Base-by-base conservation (phyloP, 2,888 invertebrate species). In the Agrochola lychnidis region DNA sequence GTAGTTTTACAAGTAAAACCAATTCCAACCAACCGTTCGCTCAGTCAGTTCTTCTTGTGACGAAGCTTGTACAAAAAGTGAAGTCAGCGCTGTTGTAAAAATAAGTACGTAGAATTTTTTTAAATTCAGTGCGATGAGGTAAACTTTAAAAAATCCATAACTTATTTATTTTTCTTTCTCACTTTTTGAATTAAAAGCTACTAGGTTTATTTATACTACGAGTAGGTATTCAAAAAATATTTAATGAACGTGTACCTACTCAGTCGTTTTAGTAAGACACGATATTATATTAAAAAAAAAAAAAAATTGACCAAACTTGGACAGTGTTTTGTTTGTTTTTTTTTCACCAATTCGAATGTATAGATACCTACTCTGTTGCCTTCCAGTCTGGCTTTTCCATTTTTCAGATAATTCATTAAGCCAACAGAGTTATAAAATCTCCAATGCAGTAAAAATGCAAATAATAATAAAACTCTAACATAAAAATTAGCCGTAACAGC, bases 401-500 rank as follows among this genome's bases (percentile, higher is more conserved):
- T 67, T 82, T 70, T 82, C 53, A 63, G 30, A 64, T 45, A 62
- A 53, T 79, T 84, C 42, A 80, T 80, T 72, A 64, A 4, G n/a
- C 42, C 36, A 51, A 80, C 22, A 56, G 45, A 79, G 62, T 67
- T 62, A 70, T 83, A 78, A 85, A 81, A 83, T 59, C 45, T 69
- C 53, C 66, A 22, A 67, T 73, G 67, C 64, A 61, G 72, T 80
- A 84, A 81, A 80, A 80, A 74, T 81, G 71, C 63, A 76, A 81
- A 86, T 82, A 79, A 71, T 83, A 89, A 85, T 87, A 89, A 91
- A 91, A 90, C 81, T 75, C 68, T 82, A 87, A 89, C 88, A 82
- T 86, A 87, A 89, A 90, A 91, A 92, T 92, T 92, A 90, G 90
- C 87, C 83, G 88, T 89, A 90, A 90, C 88, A 89, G 89, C 87